Percentiles rank a stretch among this genome's conserved stretches.
Conservation (phyloP, 2,888 invertebrate species). For the Danaus chrysippus region DNA sequence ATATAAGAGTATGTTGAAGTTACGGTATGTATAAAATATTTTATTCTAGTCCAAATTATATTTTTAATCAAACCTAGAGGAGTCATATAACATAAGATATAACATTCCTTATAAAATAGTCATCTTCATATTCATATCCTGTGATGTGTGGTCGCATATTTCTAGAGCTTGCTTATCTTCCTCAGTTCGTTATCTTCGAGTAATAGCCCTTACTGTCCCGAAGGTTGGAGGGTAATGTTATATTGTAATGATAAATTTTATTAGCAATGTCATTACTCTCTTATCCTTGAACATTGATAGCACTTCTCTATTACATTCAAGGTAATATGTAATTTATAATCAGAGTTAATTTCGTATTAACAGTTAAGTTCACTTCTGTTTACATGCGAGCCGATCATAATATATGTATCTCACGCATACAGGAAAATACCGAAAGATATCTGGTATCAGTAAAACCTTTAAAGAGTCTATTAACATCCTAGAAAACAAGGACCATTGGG, state of each 20-base stretch:
- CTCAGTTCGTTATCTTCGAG: constrained; percentile 23
- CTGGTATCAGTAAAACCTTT: constrained; percentile 3
- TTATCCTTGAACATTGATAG: constrained; percentile 28
- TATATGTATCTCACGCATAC: constrained; percentile 8
- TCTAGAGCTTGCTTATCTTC: constrained; percentile 19
- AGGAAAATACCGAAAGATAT: constrained; percentile 5
- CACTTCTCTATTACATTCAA: constrained; percentile 22
- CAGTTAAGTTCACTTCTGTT: not conserved
- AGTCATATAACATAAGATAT: too few species aligned
- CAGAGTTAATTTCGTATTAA: not conserved
- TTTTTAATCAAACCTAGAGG: too few species aligned
- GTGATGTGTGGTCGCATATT: constrained; percentile 23
- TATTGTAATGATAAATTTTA: constrained; percentile 32
- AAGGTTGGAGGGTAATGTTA: constrained; percentile 33
- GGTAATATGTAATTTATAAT: constrained; percentile 15
- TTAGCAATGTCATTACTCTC: constrained; percentile 34
- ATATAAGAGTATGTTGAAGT: too few species aligned
- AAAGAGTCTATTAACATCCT: constrained; percentile 6
- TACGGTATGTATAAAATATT: too few species aligned
- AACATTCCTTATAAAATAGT: constrained; percentile 2
- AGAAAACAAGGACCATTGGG: constrained; percentile 7
- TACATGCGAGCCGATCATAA: not conserved
- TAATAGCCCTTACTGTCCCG: constrained; percentile 32
- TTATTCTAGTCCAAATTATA: too few species aligned
- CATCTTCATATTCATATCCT: constrained; percentile 2